These are phyloP conservation scores for Lutraria lutraria DNA, from an alignment of 2,888 invertebrate species.

Conservation along the genomic window DNA sequence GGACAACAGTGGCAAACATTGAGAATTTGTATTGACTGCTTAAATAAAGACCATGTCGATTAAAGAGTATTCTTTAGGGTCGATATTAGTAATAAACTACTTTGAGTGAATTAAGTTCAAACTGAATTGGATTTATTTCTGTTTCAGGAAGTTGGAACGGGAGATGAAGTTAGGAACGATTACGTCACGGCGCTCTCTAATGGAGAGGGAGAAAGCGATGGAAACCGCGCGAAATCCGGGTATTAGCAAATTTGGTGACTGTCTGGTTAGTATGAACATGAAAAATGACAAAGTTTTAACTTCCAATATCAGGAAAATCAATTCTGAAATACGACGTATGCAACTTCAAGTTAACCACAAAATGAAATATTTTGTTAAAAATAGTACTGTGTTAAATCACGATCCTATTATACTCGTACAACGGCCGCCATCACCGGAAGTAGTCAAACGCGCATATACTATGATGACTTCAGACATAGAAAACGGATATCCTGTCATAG, in stretches of 20 bases:
- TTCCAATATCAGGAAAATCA: constrained; percentile 69
- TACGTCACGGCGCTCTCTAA: constrained; percentile 66
- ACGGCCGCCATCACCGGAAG: constrained; percentile 78
- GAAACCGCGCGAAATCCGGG: constrained; percentile 76
- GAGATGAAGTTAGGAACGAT: constrained; percentile 69
- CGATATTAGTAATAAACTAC: no score
- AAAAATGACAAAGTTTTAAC: constrained; percentile 74
- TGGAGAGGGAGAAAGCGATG: constrained; percentile 77
- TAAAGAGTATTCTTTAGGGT: no score
- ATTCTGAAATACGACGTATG: constrained; percentile 75
- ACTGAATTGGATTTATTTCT: neutral
- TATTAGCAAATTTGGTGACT: constrained; percentile 79
- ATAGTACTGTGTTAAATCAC: constrained; percentile 75
- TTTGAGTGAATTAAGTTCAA: no score
- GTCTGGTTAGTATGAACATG: constrained; percentile 75
- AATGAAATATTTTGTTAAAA: constrained; percentile 77
- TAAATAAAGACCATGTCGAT: no score
- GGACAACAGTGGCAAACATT: no score
- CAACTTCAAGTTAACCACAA: constrained; percentile 73
- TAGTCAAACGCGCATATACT: constrained; percentile 64
- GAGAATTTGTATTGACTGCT: no score
- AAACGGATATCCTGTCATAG: constrained; percentile 53
- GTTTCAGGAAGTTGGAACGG: constrained; percentile 63
- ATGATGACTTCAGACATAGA: constrained; percentile 63
- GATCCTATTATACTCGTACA: constrained; percentile 83